Conservation (phyloP, 1,140 invertebrate genomes). For the Dryas iulia region DNA sequence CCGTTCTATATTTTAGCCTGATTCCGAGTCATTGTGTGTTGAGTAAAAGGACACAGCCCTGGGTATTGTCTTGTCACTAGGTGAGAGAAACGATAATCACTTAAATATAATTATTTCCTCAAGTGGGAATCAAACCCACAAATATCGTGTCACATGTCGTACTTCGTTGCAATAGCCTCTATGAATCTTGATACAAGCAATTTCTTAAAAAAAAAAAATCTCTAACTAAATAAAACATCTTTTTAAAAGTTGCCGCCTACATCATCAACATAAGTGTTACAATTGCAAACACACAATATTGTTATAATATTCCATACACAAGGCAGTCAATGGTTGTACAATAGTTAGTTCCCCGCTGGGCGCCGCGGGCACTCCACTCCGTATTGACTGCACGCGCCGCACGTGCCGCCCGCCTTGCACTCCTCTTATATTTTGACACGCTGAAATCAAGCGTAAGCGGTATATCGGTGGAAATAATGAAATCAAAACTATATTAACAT, state of each 20-base stretch:
- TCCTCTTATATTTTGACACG: conserved; percentile 42
- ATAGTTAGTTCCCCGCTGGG: conserved; percentile 44
- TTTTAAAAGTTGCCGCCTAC: not conserved
- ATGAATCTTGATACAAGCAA: too few species aligned
- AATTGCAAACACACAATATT: conserved; percentile 19
- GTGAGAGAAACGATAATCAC: too few species aligned
- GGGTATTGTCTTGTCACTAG: too few species aligned
- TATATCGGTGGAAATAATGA: not conserved
- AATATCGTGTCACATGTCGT: too few species aligned
- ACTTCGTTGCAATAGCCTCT: too few species aligned
- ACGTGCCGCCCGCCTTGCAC: conserved; percentile 43
- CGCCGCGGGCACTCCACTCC: conserved; percentile 42
- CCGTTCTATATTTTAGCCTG: too few species aligned
- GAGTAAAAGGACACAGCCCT: too few species aligned
- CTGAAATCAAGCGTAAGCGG: conserved; percentile 20
- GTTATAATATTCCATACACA: conserved; percentile 27
- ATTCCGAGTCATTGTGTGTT: too few species aligned
- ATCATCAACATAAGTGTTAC: not conserved
- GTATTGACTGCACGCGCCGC: conserved; percentile 44
- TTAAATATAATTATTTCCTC: too few species aligned
- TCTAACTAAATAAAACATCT: too few species aligned
- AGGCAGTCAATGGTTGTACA: conserved; percentile 40
- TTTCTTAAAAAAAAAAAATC: too few species aligned
- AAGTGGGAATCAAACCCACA: too few species aligned
- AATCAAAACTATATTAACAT: not conserved